Base-by-base conservation (phyloP, 2,797 vertebrate genomes). In the Enteromius afrohamiltoni region DNA sequence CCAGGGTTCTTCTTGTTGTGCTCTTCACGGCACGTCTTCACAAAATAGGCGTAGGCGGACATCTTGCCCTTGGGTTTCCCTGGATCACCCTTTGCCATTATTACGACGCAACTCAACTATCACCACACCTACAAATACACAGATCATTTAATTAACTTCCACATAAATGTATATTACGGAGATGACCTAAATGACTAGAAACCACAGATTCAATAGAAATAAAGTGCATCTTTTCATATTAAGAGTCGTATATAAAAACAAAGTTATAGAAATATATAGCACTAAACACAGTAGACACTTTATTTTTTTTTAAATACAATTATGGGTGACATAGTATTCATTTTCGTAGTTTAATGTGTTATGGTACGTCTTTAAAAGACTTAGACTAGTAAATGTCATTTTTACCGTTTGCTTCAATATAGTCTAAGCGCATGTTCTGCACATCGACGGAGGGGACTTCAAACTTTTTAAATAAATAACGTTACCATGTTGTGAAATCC, bases 1-100 rank as follows among this genome's bases (percentile, higher is more conserved):
- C 96, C 95, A 2, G 96, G 95, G 85, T 93, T 96, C 85, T 96
- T 96, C 89, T 96, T 96, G 92, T 96, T 96, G 78, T 96, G 95
- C 80, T 96, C 96, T 82, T 96, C 96, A 82, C 96, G 94, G 91
- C 96, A 96, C 0, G 95, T 96, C 91, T 96, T 95, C 90, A 96
- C 94, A 90, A 94, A 95, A 87, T 95, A 95, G 71, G 95, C 92
- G 88, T 96, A 96, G 67, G 96, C 95, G 85, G 96, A 96, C 96
- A 96, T 96, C 92, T 96, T 96, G 92, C 96, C 96, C 86, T 96
- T 96, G 69, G 96, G 96, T 92, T 96, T 96, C 91, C 94, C 95
- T 78, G 95, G 95, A 69, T 96, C 96, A 85, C 95, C 95, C 94
- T 96, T 96, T 89, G 94, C 96, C 96, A 96, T 96, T 77, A 81